Base-by-base conservation (phyloP, 2,888 invertebrate genomes). In the Macrosoma leucophasiata region DNA sequence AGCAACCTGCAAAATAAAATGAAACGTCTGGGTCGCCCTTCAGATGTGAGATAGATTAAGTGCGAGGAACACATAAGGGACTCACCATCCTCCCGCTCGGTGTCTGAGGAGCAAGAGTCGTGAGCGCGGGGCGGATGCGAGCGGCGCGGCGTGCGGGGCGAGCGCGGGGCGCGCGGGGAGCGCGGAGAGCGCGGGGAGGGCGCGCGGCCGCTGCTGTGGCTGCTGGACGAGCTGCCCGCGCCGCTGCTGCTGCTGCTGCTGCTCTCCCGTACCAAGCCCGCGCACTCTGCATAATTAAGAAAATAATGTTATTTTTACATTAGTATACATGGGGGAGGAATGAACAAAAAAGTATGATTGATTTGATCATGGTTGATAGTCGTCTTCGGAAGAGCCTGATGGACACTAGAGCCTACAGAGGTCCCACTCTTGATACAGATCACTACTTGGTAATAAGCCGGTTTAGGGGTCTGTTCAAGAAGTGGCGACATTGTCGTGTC, bases 41-140 rank as follows among this genome's bases (percentile, higher is more conserved):
- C n/a, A n/a, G n/a, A n/a, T n/a, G 12, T 21, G 13, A 32, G 4
- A 19, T 8, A 13, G n/a, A 5, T 5, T 17, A 7, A 17, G 7
- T 17, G 17, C 4, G 17, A 7, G 7, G 17, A 17, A 20, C 6
- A 19, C 12, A 17, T 12, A 32, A 9, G 9, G 2, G 13, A 27
- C 38, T 24, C 41, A 84, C 82, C 84, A 58, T 86, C 86, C 45
- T 86, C 88, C 31, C 81, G 72, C 39, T 89, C 89, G 5, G 86
- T 87, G 49, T 88, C 88, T 1, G 88, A 88, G 12, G 87, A 86
- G 45, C 88, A 87, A 12, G 86, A 84, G 72, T 69, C 58, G 7
- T 45, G 42, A 17, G 36, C 45, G 6, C 39, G 40, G 12, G 36
- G 34, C 72, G 81, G 66, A 66, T 49, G 68, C 73, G 46, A 70